phyloP scores from a whole-genome alignment of 2,797 vertebrate genomes.

The Platalea minor region DNA sequence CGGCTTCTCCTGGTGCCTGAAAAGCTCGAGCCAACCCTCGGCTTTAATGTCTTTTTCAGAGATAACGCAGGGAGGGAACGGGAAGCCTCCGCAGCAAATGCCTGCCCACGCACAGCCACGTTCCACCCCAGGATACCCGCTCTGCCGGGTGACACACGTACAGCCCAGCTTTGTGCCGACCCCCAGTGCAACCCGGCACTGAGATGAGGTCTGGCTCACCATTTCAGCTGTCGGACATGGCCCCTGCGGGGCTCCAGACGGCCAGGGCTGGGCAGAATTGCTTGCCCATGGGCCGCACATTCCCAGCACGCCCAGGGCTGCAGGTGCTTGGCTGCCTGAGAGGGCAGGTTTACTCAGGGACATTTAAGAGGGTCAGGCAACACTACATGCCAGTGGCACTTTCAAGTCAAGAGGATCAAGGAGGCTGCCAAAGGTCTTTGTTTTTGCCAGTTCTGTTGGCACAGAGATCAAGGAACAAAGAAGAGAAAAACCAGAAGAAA shows the following conservation, averaged over 20 bases:
- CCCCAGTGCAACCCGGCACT: accelerated
- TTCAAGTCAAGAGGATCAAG: constrained; percentile 12
- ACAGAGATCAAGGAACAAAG: not conserved
- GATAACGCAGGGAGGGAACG: accelerated
- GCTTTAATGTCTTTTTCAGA: not conserved
- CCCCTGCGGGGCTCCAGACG: not conserved
- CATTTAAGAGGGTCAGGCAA: not conserved
- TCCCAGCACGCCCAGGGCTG: not conserved
- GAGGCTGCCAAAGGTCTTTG: constrained; percentile 11
- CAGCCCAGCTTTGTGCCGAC: not conserved
- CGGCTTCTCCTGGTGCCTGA: not conserved
- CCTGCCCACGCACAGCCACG: not conserved
- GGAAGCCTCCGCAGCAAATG: accelerated
- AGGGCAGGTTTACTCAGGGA: not conserved
- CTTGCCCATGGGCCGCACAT: not conserved
- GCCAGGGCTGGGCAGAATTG: not conserved
- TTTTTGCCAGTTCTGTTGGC: constrained; percentile 32
- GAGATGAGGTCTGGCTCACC: not conserved
- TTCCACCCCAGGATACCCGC: not conserved
- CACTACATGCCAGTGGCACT: not conserved
- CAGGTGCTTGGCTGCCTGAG: not conserved
- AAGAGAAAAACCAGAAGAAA: not conserved
- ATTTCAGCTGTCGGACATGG: accelerated
- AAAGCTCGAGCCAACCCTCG: not conserved
- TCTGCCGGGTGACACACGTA: accelerated